These are phyloP conservation scores for Strigamia transsilvanica DNA, from an alignment of 2,888 invertebrate genomes.

Conservation along the genomic window DNA sequence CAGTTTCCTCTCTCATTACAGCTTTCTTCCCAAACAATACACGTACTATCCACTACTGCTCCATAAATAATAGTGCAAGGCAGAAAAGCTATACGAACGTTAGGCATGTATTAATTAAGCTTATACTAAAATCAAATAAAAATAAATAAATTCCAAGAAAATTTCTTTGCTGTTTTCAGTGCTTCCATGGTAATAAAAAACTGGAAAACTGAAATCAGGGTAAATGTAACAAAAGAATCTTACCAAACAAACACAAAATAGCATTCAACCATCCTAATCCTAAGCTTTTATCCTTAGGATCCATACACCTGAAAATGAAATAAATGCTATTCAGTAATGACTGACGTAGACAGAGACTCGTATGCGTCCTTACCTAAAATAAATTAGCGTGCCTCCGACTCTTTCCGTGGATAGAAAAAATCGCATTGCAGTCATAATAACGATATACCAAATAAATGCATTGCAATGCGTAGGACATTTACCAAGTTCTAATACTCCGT, in stretches of 20 bases:
- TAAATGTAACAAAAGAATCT: neutral
- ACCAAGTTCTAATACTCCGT: neutral
- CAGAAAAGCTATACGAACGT: conserved; percentile 59
- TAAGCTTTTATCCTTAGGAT: conserved; percentile 55
- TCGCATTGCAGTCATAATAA: conserved; percentile 57
- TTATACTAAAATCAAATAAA: too few relatives aligned
- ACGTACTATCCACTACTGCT: conserved; percentile 61
- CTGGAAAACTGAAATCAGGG: too few relatives aligned
- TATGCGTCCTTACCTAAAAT: conserved; percentile 59
- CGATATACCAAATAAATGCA: conserved; percentile 57
- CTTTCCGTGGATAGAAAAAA: conserved; percentile 58
- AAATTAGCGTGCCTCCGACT: conserved; percentile 58
- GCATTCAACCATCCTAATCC: conserved; percentile 50
- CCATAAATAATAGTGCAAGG: conserved; percentile 63
- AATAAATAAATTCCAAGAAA: conserved; percentile 1
- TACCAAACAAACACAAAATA: conserved; percentile 41
- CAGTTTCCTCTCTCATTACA: conserved; percentile 61
- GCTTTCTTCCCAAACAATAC: conserved; percentile 62
- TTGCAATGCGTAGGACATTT: conserved; percentile 51
- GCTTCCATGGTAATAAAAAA: too few relatives aligned
- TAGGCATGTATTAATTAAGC: too few relatives aligned
- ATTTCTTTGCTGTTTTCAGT: too few relatives aligned
- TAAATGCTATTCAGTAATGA: neutral
- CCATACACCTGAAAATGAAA: conserved; percentile 54
- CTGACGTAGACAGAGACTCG: too few relatives aligned